A percentile compares a stretch with the other conserved stretches of the same genome.
Conservation (phyloP, 2,797 vertebrate species). For the Phoeniculus purpureus region DNA sequence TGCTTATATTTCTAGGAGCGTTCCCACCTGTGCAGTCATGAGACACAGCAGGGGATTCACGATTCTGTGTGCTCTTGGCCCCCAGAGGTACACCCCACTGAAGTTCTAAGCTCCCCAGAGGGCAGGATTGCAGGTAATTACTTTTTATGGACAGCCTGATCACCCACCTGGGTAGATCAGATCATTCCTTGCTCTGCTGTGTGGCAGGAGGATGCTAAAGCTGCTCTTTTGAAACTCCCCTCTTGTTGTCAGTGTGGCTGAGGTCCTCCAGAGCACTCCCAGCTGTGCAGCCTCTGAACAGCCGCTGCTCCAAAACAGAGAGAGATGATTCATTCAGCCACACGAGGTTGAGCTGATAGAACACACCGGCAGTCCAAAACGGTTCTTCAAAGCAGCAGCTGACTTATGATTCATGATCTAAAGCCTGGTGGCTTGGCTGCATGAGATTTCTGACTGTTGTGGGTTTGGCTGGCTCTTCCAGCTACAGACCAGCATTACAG, state of each 20-base stretch:
- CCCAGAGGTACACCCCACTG: background rate
- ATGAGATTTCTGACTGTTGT: background rate
- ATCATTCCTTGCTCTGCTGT: background rate
- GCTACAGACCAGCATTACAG: background rate
- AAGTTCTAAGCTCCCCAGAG: conserved; percentile 5
- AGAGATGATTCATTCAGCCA: background rate
- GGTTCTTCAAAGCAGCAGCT: background rate
- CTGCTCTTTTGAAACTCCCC: background rate
- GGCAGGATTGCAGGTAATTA: background rate
- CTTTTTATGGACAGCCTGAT: background rate
- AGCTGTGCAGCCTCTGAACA: conserved; percentile 9
- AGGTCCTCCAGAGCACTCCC: background rate
- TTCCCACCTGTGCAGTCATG: background rate
- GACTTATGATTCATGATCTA: background rate
- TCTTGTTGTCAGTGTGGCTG: background rate
- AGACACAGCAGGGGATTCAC: background rate
- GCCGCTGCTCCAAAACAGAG: background rate
- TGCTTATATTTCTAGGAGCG: background rate
- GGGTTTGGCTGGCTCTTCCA: background rate
- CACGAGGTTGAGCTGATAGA: background rate
- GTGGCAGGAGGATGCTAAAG: background rate
- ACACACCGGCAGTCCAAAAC: background rate
- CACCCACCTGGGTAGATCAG: background rate
- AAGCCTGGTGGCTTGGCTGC: background rate
- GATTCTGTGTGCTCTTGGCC: background rate